Base-by-base conservation (phyloP, 2,888 invertebrate species). In the Eristalinus aeneus region DNA sequence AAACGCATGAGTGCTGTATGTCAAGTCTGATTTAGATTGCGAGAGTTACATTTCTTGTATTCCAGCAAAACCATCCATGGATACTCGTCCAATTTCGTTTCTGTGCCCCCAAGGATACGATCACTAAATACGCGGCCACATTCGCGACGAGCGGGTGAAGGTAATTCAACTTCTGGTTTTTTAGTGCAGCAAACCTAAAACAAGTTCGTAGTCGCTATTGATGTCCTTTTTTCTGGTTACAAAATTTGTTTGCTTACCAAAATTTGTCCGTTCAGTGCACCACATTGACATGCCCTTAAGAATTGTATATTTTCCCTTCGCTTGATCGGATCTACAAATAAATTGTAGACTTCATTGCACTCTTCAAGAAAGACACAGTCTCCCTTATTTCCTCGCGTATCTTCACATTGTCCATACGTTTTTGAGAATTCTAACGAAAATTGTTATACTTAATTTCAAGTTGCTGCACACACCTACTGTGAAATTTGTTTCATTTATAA, bases 1-100 rank as follows among this genome's bases (percentile, higher is more conserved):
- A 8, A 11, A 31, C 0, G 9, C 20, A 16, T 16, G 2, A 22
- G 36, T 4, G 53, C 27, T 11, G 22, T 9, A 27, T 10, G 11
- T 16, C 23, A 68, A n/a, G n/a, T n/a, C n/a, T 31, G 27, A 10
- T 65, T 16, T 12, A 1, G 3, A 5, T 10, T 10, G 0, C 2
- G 9, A 3, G 6, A 1, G 6, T 67, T 87, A 93, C 93, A 88
- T 89, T 91, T 92, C 3, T 89, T 89, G 72, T 95, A 95, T 53
- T 94, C 94, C 20, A 92, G 87, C 36, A 93, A 86, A 1, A 90
- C 92, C 92, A 92, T 92, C 92, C 92, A 93, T 10, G 96, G 95
- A 88, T 94, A 95, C 89, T 96, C 96, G 79, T 94, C 95, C 16
- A 96, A 92, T 22, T 94, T 94, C 0, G 95, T 93, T 63, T 90